Conservation (phyloP, 1,140 invertebrate genomes). For the Ostrea denselamellosa region DNA sequence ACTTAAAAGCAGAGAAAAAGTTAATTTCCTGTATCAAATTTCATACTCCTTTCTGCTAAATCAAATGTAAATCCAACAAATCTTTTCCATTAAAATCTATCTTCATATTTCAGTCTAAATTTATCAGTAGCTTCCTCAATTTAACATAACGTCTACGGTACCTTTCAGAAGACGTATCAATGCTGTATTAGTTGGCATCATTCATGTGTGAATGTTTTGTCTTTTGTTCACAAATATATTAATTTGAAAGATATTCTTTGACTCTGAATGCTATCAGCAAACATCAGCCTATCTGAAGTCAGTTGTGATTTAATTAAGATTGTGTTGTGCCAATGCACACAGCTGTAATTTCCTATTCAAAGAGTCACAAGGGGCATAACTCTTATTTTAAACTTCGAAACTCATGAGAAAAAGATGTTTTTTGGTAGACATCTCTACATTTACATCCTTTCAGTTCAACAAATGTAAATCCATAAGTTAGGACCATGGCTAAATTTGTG, state of each 20-base stretch:
- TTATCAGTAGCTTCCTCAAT: neutral
- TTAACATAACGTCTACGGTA: neutral
- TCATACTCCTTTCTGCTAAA: neutral
- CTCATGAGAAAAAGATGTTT: neutral
- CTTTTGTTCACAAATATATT: constrained; percentile 30
- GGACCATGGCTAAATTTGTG: neutral
- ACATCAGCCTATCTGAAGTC: constrained; percentile 35
- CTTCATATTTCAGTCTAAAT: neutral
- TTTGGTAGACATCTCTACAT: too few relatives aligned
- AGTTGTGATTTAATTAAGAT: constrained; percentile 41
- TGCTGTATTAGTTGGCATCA: constrained; percentile 8
- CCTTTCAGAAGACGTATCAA: neutral
- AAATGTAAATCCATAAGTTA: too few relatives aligned
- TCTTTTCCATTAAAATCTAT: neutral
- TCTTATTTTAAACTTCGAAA: neutral
- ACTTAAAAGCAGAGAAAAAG: neutral
- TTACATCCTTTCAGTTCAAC: too few relatives aligned
- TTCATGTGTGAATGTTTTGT: constrained; percentile 24
- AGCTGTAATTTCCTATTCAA: neutral
- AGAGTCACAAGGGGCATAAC: constrained; percentile 12
- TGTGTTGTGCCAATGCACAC: neutral
- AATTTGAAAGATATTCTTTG: constrained; percentile 18
- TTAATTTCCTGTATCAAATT: neutral
- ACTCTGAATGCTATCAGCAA: constrained; percentile 5
- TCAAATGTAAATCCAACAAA: neutral